Percentiles rank a stretch among this genome's conserved stretches.
Conservation (phyloP, 2,888 invertebrate genomes). For the Machimus rusticus region DNA sequence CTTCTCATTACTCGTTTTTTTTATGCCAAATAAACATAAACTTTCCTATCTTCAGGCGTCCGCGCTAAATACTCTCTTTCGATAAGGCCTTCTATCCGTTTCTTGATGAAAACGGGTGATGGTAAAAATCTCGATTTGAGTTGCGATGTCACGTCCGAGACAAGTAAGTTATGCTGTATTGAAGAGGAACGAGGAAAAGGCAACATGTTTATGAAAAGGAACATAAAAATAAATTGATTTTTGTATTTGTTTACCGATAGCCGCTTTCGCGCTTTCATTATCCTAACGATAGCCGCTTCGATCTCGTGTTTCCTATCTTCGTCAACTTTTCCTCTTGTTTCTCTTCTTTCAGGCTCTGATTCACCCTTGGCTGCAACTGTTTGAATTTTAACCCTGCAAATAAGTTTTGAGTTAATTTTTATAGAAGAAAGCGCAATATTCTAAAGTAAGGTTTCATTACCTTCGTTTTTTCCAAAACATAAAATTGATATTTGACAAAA, state of each 20-base stretch:
- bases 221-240: neutral
- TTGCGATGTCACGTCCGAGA: constrained; percentile 97
- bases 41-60: constrained; percentile 96
- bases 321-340: constrained; percentile 97
- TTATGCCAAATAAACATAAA: constrained; percentile 95
- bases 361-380: constrained; percentile 96
- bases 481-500: too few relatives aligned
- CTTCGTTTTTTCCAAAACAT: too few relatives aligned
- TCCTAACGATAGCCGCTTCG: constrained; percentile 95
- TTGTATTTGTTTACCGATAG: constrained; percentile 74
- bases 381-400: constrained; percentile 85
- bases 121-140: constrained; percentile 96
- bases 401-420: neutral
- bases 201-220: neutral
- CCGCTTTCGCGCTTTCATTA: constrained; percentile 98
- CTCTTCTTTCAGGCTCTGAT: constrained; percentile 98
- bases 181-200: neutral
- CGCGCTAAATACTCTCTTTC: constrained; percentile 98
- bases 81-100: constrained; percentile 98
- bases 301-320: constrained; percentile 99
- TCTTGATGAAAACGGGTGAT: constrained; percentile 97
- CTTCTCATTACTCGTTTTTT: constrained; percentile 49
- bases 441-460: too few relatives aligned
- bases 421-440: too few relatives aligned
- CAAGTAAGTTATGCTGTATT: constrained; percentile 86